Percentiles rank a stretch among this genome's conserved stretches.
These are phyloP conservation scores for Cynodonichthys magdalenae DNA, from an alignment of 2,797 vertebrate species.

Conservation along the genomic window DNA sequence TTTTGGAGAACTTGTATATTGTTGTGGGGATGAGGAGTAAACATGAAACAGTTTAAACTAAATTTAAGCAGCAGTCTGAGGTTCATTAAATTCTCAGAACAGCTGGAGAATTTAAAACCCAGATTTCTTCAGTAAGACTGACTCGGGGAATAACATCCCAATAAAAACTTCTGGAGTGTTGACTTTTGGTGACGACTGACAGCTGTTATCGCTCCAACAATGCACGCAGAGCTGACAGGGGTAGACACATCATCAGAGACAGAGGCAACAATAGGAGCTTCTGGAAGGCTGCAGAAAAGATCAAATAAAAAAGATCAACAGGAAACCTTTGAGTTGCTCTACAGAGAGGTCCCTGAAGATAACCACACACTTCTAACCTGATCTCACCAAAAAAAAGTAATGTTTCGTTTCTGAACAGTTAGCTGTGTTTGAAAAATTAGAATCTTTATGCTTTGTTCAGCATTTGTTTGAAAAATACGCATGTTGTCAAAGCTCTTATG, in stretches of 20 bases:
- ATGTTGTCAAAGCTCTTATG: conserved; percentile 23
- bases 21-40: background rate
- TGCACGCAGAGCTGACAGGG: conserved; percentile 25
- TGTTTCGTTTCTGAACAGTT: background rate
- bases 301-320: conserved; percentile 17
- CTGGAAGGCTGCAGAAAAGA: conserved; percentile 27
- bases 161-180: conserved; percentile 51
- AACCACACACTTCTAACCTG: conserved; percentile 5
- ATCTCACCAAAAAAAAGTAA: background rate
- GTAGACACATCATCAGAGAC: conserved; percentile 38
- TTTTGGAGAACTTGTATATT: too few species aligned
- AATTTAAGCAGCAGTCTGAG: conserved; percentile 40
- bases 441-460: background rate
- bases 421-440: background rate
- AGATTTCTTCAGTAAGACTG: conserved; percentile 35
- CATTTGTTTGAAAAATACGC: conserved; percentile 21
- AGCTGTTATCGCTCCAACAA: conserved; percentile 65
- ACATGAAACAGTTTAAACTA: conserved; percentile 8
- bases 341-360: conserved; percentile 5
- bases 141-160: conserved; percentile 41
- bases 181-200: conserved; percentile 46
- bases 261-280: conserved; percentile 26
- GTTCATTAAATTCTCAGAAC: conserved; percentile 54
- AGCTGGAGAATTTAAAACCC: conserved; percentile 17
- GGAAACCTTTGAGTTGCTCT: conserved; percentile 1